These are phyloP conservation scores for Eulemur coronatus DNA, from an alignment of 2,797 vertebrate species.

Conservation along the genomic window DNA sequence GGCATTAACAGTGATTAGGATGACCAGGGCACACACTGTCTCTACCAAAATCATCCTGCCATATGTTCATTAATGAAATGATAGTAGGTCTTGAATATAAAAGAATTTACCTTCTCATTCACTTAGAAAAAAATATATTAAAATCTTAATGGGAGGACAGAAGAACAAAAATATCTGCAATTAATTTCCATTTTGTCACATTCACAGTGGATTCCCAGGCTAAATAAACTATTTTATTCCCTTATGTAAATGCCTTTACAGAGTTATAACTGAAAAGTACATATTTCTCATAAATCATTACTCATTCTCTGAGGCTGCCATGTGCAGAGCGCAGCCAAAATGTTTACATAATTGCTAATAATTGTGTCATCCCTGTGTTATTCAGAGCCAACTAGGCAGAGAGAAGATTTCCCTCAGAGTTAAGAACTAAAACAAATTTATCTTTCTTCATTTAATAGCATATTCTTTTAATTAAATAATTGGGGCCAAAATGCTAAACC, in stretches of 20 bases:
- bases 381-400: neutral
- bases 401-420: neutral
- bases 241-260: neutral
- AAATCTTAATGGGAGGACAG: neutral
- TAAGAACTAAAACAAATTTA: neutral
- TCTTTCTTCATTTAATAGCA: neutral
- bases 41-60: neutral
- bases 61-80: neutral
- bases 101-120: neutral
- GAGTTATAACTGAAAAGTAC: neutral
- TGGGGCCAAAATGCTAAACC: neutral
- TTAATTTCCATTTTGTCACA: neutral
- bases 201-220: neutral
- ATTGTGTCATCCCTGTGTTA: too few relatives aligned
- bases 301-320: neutral
- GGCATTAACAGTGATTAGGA: neutral
- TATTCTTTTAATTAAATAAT: neutral
- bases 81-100: neutral
- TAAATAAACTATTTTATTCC: neutral
- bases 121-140: neutral
- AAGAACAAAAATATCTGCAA: neutral
- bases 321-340: rapidly evolving
- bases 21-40: neutral
- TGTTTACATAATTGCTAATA: neutral
- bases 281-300: neutral